Evolutionary conservation across 2,888 invertebrate genomes (phyloP).

Genomic region (Cacoxenus indagator): DNA sequence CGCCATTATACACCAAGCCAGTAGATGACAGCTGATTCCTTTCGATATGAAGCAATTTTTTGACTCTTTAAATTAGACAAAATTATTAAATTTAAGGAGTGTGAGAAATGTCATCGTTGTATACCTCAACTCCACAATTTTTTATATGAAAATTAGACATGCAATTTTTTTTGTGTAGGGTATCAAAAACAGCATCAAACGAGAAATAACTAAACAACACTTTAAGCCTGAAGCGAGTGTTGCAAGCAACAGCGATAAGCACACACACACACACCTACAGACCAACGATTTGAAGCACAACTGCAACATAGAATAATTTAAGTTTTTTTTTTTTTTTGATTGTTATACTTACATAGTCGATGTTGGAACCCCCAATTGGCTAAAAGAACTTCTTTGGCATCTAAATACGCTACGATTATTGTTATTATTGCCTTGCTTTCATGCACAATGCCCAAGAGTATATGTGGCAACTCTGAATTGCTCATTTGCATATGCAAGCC

Average conservation of each 20-base stretch:
- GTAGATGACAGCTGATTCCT: too few species aligned
- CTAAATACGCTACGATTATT: conserved; percentile 65
- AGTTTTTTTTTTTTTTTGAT: background rate
- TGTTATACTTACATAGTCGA: conserved; percentile 62
- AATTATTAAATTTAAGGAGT: too few species aligned
- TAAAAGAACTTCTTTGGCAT: conserved; percentile 56
- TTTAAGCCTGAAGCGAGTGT: conserved; percentile 55
- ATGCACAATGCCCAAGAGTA: conserved; percentile 8
- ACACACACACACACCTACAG: conserved; percentile 32
- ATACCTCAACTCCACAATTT: background rate
- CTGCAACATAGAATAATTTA: conserved; percentile 31
- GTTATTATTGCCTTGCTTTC: conserved; percentile 47
- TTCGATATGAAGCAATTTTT: too few species aligned
- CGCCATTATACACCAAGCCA: too few species aligned
- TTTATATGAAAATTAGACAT: background rate
- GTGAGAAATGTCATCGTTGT: too few species aligned
- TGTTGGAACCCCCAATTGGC: conserved; percentile 64
- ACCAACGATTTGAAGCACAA: conserved; percentile 33
- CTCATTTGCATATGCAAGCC: conserved; percentile 49
- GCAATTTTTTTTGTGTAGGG: background rate
- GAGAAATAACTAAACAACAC: background rate
- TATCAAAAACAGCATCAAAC: background rate
- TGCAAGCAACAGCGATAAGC: conserved; percentile 54
- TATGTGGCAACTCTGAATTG: background rate
- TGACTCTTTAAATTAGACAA: too few species aligned